These are phyloP conservation scores for Sciurus carolinensis DNA, from an alignment of 2,797 vertebrate genomes.

Conservation along the genomic window DNA sequence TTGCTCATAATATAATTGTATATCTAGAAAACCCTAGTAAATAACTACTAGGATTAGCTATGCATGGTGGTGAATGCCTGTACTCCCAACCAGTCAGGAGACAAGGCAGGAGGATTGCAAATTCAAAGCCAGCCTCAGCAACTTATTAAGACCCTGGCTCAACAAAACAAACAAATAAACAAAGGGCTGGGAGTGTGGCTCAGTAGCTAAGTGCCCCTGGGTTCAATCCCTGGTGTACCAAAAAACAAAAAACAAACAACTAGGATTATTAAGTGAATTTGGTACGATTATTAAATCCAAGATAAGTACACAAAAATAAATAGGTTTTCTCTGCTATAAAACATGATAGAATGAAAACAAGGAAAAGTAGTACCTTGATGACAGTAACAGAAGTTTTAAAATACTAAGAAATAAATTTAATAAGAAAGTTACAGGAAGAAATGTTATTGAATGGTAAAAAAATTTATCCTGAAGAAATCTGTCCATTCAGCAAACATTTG, in stretches of 20 bases:
- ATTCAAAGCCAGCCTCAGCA: too few relatives aligned
- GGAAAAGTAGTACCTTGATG: not conserved
- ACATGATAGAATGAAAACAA: not conserved
- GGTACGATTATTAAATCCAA: not conserved
- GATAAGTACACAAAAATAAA: not conserved
- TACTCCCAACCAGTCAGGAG: too few relatives aligned
- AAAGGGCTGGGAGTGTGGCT: too few relatives aligned
- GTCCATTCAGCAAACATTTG: not conserved
- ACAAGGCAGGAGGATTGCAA: too few relatives aligned
- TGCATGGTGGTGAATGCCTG: too few relatives aligned
- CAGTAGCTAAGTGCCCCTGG: too few relatives aligned
- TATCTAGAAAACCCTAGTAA: not conserved
- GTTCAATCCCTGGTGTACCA: too few relatives aligned
- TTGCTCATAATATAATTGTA: not conserved
- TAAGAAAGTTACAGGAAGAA: not conserved
- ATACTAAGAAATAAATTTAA: conserved; percentile 21
- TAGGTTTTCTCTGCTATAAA: conserved; percentile 40
- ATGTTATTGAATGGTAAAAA: conserved; percentile 6
- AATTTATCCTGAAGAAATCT: not conserved
- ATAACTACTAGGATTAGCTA: too few relatives aligned
- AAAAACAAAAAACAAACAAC: not conserved
- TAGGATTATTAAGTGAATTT: not conserved
- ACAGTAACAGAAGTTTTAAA: not conserved
- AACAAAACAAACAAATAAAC: not conserved
- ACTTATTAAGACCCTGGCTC: too few relatives aligned